A percentile compares a stretch with the other conserved stretches of the same genome.
phyloP scores from a whole-genome alignment of 92 coral and sea anemone species.

The Heteractis magnifica region DNA sequence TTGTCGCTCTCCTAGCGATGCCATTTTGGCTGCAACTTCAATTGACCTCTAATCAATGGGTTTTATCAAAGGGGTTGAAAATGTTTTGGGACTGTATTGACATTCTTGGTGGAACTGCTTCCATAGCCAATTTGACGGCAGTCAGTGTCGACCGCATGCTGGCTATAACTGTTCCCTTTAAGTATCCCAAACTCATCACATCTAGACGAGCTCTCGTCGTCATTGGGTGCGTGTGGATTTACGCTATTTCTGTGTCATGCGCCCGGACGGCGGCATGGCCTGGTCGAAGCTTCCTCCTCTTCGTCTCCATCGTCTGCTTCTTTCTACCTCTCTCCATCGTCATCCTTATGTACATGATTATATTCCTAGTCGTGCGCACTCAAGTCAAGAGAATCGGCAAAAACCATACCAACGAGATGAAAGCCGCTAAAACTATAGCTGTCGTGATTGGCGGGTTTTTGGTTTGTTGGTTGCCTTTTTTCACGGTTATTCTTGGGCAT shows the following conservation, averaged over 20 bases:
- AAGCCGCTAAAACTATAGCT: conserved; percentile 86
- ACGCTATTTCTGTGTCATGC: conserved; percentile 50
- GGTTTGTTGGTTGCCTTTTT: conserved; percentile 83
- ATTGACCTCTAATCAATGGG: conserved; percentile 58
- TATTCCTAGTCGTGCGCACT: conserved; percentile 70
- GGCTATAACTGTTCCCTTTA: conserved; percentile 75
- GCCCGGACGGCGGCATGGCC: conserved; percentile 44
- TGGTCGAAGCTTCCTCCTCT: conserved; percentile 37
- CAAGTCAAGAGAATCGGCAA: conserved; percentile 63
- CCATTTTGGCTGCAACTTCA: conserved; percentile 82
- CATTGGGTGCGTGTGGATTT: conserved; percentile 55
- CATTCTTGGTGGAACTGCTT: conserved; percentile 63
- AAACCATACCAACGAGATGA: conserved; percentile 77
- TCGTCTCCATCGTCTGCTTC: conserved; percentile 55
- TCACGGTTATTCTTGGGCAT: conserved; percentile 60
- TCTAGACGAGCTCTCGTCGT: conserved; percentile 50
- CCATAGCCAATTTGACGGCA: conserved; percentile 65
- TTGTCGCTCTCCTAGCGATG: conserved; percentile 79
- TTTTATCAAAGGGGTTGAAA: not conserved
- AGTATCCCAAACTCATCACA: conserved; percentile 69
- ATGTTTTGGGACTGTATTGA: conserved; percentile 57
- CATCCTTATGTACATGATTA: conserved; percentile 63
- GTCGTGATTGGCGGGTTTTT: conserved; percentile 88
- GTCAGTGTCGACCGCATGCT: conserved; percentile 78
- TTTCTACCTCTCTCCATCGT: conserved; percentile 62